Evolutionary conservation across 2,113 vertebrate species (phyloP), one percentile per base, ranked within the genome.

Genomic region (Corvus moneduloides): DNA sequence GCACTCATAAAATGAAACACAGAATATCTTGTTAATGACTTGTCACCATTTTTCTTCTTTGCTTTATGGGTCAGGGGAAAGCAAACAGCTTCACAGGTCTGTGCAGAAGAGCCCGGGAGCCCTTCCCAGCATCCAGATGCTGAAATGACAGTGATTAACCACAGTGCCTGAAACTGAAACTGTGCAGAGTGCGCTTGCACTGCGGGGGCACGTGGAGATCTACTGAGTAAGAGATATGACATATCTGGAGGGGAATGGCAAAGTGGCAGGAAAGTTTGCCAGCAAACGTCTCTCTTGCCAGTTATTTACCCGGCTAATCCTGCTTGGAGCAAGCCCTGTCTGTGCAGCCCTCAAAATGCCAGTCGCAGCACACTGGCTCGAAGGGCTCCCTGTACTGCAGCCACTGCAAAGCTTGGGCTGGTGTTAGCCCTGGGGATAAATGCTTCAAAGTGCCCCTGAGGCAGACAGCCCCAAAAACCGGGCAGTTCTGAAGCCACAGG

Each of bases 11-110:
- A 96, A 89, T 0, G 27, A 94, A 97, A 92, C 61, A 81, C 43
- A 78, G 67, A 95, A 73, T 77, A 87, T 87, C 64, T 93, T 87
- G 77, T 97, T 96, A 95, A 94, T 94, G 77, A 80, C 93, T 85
- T 84, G 49, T 94, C 87, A 94, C 75, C 74, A 43, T 93, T 93
- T 75, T 94, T 79, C 54, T 76, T 54, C 46, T 54, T 74, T 75
- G 44, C 46, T 86, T 97, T 94, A 79, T 76, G 76, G 81, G 72
- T 59, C 4, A 8, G 14, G 23, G 64, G 41, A 96, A 93, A 87
- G 56, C 39, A 92, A 94, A 82, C 76, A 94, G 35, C 71, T 91
- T 58, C 46, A 54, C 0, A 1, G 51, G 26, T 71, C 48, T 83
- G 28, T 7, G 19, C 73, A 94, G 76, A 94, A 90, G 46, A 48